phyloP scores from a whole-genome alignment of 53 echinoderm and acorn worm genomes.

The Pentamera pediparva region DNA sequence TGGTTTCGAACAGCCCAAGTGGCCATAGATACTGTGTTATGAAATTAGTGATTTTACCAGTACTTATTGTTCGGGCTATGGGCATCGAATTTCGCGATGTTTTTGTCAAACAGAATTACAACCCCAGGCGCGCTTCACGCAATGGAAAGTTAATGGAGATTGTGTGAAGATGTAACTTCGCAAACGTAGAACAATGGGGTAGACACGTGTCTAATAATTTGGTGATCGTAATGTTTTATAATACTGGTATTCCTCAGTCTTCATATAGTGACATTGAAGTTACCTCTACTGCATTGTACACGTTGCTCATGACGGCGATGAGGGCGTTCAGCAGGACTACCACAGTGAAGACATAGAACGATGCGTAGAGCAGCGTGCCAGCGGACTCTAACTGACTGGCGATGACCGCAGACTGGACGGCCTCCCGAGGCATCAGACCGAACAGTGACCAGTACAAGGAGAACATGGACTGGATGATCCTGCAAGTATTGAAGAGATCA shows the following conservation, averaged over 20 bases:
- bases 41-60: too few relatives aligned
- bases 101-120: too few relatives aligned
- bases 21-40: too few relatives aligned
- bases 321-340: slow-evolving; percentile 82
- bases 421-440: slow-evolving; percentile 52
- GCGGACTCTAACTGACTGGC: slow-evolving; percentile 44
- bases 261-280: too few relatives aligned
- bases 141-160: background rate
- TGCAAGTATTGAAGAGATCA: slow-evolving; percentile 20
- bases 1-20: too few relatives aligned
- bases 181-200: background rate
- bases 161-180: background rate
- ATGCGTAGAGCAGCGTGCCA: slow-evolving; percentile 63
- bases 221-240: too few relatives aligned
- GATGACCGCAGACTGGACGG: slow-evolving; percentile 12
- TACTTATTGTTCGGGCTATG: too few relatives aligned
- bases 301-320: slow-evolving; percentile 95
- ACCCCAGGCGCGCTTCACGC: too few relatives aligned
- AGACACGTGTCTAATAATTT: background rate
- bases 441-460: slow-evolving; percentile 83
- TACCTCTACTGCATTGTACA: slow-evolving; percentile 89
- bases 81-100: too few relatives aligned
- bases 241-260: too few relatives aligned
- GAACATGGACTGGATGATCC: slow-evolving; percentile 48
- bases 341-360: slow-evolving; percentile 69